A percentile compares a stretch with the other conserved stretches of the same genome.
These are phyloP conservation scores for Varanus salvator DNA, from an alignment of 2,113 vertebrate genomes.

Conservation along the genomic window DNA sequence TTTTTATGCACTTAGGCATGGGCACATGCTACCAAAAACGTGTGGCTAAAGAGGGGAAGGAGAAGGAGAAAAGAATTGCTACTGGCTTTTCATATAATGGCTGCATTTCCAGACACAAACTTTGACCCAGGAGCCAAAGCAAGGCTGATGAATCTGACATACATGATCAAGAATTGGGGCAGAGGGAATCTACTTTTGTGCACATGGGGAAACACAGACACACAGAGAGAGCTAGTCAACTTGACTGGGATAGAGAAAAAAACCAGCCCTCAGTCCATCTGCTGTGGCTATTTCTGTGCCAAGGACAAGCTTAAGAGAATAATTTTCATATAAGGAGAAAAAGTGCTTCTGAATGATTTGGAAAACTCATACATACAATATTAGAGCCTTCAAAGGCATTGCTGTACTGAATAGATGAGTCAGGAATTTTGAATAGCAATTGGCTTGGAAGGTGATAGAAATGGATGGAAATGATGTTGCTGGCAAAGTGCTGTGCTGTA, in stretches of 20 bases:
- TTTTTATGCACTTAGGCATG: background rate
- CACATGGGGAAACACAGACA: no score
- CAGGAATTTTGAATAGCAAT: background rate
- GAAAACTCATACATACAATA: no score
- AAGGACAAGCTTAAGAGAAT: background rate
- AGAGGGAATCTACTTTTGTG: background rate
- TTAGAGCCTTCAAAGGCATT: no score
- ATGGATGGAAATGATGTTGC: background rate
- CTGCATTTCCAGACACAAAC: background rate
- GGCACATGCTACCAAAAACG: no score
- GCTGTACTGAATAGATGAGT: background rate
- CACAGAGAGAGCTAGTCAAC: no score
- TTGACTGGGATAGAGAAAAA: background rate
- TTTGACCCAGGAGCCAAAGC: background rate
- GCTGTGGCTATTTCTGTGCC: background rate
- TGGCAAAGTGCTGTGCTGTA: background rate
- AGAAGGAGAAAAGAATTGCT: background rate
- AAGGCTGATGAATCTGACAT: background rate
- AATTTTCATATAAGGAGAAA: background rate
- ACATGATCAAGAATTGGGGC: background rate
- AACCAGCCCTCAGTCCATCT: no score
- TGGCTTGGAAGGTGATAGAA: background rate
- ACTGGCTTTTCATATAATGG: background rate
- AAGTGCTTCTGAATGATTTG: background rate
- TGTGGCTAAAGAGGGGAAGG: background rate